Evolutionary conservation across 2,888 invertebrate species (phyloP).

Genomic region (Argyra leucocephala): DNA sequence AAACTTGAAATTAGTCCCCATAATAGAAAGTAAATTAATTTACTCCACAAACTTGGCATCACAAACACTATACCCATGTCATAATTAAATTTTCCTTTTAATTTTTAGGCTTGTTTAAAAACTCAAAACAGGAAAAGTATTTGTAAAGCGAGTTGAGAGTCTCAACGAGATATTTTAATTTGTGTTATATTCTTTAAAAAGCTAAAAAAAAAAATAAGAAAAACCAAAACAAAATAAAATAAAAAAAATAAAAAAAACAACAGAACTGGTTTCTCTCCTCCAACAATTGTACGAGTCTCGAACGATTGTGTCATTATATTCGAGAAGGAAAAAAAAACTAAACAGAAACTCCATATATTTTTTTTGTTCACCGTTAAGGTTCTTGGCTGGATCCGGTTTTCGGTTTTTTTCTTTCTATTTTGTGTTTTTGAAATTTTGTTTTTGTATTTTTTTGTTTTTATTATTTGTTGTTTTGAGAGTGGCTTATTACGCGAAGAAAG

Average conservation of each 20-base stretch:
- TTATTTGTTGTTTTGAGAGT: neutral
- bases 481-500: neutral
- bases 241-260: neutral
- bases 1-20: no score
- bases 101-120: neutral
- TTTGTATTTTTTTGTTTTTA: no score
- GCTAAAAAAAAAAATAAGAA: neutral
- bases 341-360: neutral
- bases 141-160: neutral
- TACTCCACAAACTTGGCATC: no score
- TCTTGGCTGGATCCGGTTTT: slow-evolving; percentile 4
- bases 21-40: no score
- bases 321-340: neutral
- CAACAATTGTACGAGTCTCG: slow-evolving; percentile 6
- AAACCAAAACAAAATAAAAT: neutral
- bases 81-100: no score
- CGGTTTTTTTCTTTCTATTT: neutral
- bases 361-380: slow-evolving; percentile 6
- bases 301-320: neutral
- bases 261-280: neutral
- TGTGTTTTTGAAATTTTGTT: no score
- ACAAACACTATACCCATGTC: no score
- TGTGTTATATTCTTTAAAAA: slow-evolving; percentile 1
- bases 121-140: neutral
- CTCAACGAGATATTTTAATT: neutral